Conservation (phyloP, 1,140 invertebrate species). For the Pogonomyrmex barbatus region DNA sequence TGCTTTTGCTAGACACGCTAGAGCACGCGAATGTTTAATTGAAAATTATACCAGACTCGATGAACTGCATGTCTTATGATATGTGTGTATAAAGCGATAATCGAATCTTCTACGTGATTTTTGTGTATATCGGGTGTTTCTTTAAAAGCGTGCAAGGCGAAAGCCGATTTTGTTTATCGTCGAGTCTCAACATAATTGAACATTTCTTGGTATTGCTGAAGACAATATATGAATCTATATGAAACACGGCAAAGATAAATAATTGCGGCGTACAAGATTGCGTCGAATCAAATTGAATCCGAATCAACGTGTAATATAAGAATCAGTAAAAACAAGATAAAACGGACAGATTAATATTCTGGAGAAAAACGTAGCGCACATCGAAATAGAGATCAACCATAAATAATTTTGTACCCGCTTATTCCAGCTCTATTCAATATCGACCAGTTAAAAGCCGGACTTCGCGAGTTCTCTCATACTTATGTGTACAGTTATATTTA, state of each 20-base stretch:
- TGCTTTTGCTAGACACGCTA: slow-evolving; percentile 60
- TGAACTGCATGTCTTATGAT: slow-evolving; percentile 53
- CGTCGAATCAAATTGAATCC: background rate
- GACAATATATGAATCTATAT: slow-evolving; percentile 62
- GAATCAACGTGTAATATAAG: slow-evolving; percentile 1
- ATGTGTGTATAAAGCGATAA: slow-evolving; percentile 58
- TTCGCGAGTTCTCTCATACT: slow-evolving; percentile 40
- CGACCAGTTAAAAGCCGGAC: slow-evolving; percentile 58
- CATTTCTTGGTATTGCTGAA: slow-evolving; percentile 63
- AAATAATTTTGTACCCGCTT: slow-evolving; percentile 47
- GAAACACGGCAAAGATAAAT: background rate
- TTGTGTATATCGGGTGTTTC: slow-evolving; percentile 1
- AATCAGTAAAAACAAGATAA: slow-evolving; percentile 29
- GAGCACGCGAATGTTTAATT: slow-evolving; percentile 8
- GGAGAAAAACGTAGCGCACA: slow-evolving; percentile 48
- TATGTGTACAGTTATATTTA: slow-evolving; percentile 76
- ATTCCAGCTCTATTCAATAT: slow-evolving; percentile 66
- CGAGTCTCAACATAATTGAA: slow-evolving; percentile 17
- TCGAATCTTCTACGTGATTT: slow-evolving; percentile 37
- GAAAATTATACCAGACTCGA: background rate
- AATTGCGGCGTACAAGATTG: background rate
- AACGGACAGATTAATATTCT: slow-evolving; percentile 20
- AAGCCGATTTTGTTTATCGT: background rate
- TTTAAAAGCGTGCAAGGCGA: slow-evolving; percentile 8
- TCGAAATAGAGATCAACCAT: background rate